These are phyloP conservation scores for Ailurus styani DNA, from an alignment of 2,113 vertebrate species.

Conservation along the genomic window DNA sequence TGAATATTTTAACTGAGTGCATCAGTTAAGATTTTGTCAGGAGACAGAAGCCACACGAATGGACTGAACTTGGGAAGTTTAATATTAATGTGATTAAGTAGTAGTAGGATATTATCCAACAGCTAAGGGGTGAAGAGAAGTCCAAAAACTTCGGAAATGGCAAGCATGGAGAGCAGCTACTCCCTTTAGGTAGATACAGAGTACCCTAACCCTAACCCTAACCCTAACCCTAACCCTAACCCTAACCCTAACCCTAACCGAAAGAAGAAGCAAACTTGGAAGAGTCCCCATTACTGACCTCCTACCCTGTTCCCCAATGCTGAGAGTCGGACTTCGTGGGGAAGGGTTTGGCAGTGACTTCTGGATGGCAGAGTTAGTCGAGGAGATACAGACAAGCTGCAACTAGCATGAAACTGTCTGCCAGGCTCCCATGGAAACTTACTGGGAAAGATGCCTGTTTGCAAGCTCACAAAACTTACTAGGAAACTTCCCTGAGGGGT, in stretches of 20 bases:
- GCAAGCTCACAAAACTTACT: not conserved
- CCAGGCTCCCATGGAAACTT: not conserved
- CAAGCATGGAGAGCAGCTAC: not conserved
- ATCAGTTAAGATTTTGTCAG: not conserved
- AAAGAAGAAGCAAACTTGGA: not conserved
- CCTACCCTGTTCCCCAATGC: accelerated
- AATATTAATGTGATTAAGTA: not conserved
- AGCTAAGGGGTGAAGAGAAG: not conserved
- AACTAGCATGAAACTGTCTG: not conserved
- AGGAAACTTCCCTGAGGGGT: not conserved
- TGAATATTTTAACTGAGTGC: not conserved
- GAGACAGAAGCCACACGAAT: not conserved
- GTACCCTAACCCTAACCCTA: no score
- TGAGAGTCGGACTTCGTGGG: not conserved
- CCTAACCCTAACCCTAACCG: no score
- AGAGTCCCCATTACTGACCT: not conserved
- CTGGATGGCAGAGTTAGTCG: not conserved
- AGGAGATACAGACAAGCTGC: not conserved
- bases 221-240: no score
- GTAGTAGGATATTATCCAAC: not conserved
- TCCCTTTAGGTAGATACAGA: not conserved
- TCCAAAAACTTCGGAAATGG: not conserved
- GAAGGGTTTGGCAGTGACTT: not conserved
- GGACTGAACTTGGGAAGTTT: not conserved
- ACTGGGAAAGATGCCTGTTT: no score